Conservation (phyloP, 2,797 vertebrate genomes). For the Aphelocoma californica region DNA sequence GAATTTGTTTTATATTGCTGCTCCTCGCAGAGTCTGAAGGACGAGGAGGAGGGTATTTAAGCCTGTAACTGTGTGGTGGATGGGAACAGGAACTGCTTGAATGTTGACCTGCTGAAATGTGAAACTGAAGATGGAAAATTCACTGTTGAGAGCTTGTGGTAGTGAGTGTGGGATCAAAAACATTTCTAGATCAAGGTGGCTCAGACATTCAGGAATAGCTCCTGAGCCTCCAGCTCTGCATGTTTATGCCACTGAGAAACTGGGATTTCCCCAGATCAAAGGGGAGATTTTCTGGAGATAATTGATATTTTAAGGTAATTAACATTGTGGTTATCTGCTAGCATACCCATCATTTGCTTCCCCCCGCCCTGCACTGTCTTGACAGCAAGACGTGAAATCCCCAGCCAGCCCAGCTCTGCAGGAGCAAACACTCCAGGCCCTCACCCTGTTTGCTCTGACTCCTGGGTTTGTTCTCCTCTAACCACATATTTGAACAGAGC, state of each 20-base stretch:
- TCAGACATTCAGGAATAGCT: not conserved
- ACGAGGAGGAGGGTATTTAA: not conserved
- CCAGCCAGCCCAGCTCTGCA: not conserved
- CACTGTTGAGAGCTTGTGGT: not conserved
- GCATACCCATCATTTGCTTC: not conserved
- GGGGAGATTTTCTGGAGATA: not conserved
- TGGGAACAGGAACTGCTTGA: not conserved
- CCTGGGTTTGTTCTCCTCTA: not conserved
- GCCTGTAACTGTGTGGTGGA: not conserved
- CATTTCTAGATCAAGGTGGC: not conserved
- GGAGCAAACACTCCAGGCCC: not conserved
- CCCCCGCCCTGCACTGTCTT: not conserved
- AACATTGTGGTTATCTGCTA: not conserved
- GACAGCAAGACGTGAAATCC: not conserved
- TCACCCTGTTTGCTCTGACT: slow-evolving; percentile 7
- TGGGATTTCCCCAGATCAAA: slow-evolving; percentile 2
- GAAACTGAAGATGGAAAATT: not conserved
- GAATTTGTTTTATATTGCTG: not conserved
- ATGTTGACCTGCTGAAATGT: not conserved
- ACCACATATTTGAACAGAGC: not conserved
- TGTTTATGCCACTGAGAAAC: not conserved
- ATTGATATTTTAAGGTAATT: slow-evolving; percentile 19
- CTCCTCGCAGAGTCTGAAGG: not conserved
- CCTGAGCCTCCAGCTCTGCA: not conserved
- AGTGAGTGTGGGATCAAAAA: not conserved